These are phyloP conservation scores for Procavia capensis DNA, from an alignment of 2,113 vertebrate genomes.

Conservation along the genomic window DNA sequence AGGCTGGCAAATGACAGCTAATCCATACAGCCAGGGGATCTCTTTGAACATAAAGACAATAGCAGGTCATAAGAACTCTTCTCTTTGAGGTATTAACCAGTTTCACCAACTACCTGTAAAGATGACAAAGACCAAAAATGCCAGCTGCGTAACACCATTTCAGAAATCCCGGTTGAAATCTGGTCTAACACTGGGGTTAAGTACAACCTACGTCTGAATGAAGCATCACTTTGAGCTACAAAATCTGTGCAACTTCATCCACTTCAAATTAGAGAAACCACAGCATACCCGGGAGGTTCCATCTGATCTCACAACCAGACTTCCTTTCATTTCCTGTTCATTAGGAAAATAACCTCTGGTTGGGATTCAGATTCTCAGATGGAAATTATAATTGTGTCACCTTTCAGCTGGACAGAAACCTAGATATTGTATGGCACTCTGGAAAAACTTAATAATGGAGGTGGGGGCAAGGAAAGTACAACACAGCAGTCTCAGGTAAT, in stretches of 20 bases:
- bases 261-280: not conserved
- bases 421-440: not conserved
- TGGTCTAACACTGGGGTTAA: not conserved
- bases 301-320: not conserved
- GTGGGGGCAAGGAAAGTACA: not conserved
- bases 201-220: not conserved
- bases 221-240: not conserved
- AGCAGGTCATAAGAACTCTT: not conserved
- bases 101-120: not conserved
- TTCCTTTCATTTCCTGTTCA: not conserved
- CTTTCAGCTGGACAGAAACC: not conserved
- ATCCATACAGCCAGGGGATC: not conserved
- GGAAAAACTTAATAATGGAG: not conserved
- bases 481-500: not conserved
- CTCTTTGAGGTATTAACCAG: not conserved
- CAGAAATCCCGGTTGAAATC: not conserved
- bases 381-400: not conserved
- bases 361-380: not conserved
- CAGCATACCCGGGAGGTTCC: not conserved
- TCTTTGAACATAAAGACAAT: not conserved
- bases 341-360: not conserved
- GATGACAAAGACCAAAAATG: not conserved
- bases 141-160: not conserved
- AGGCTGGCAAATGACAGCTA: not conserved
- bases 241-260: not conserved